phyloP scores from a whole-genome alignment of 2,888 invertebrate genomes.

The Limnephilus lunatus region DNA sequence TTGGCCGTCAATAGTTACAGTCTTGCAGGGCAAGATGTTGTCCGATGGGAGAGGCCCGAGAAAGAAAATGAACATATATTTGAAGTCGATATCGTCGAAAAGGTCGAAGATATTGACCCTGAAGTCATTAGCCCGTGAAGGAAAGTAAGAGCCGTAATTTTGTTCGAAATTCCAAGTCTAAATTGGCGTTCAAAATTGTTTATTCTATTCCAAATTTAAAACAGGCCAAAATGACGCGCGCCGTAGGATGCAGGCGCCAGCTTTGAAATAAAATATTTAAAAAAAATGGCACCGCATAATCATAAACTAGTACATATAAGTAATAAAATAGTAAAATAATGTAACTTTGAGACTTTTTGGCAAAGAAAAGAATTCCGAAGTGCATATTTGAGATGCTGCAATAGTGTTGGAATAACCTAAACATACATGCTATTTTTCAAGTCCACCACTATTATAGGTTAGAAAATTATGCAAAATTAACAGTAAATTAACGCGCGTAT shows the following conservation, averaged over 20 bases:
- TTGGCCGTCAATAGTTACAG: too few species aligned
- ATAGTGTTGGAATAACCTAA: not conserved
- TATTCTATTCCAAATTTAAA: not conserved
- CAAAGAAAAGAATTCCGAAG: not conserved
- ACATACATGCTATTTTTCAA: not conserved
- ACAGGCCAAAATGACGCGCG: not conserved
- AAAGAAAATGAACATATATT: not conserved
- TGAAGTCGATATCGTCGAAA: not conserved
- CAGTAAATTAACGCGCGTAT: not conserved
- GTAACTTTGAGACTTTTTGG: not conserved
- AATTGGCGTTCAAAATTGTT: not conserved
- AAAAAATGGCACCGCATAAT: not conserved
- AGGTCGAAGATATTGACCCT: not conserved
- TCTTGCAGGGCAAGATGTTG: too few species aligned
- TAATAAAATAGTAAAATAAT: not conserved
- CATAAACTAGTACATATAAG: not conserved
- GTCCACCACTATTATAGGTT: not conserved
- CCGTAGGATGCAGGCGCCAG: not conserved
- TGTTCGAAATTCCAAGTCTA: not conserved
- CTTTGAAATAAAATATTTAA: not conserved
- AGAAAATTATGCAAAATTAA: not conserved
- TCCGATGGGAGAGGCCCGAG: not conserved
- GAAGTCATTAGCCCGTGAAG: not conserved
- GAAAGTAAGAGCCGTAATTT: not conserved
- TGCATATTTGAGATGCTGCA: not conserved